Evolutionary conservation across 2,797 vertebrate genomes (phyloP), one percentile per base, ranked within the genome.

Genomic region (Hyperoplus lanceolatus): DNA sequence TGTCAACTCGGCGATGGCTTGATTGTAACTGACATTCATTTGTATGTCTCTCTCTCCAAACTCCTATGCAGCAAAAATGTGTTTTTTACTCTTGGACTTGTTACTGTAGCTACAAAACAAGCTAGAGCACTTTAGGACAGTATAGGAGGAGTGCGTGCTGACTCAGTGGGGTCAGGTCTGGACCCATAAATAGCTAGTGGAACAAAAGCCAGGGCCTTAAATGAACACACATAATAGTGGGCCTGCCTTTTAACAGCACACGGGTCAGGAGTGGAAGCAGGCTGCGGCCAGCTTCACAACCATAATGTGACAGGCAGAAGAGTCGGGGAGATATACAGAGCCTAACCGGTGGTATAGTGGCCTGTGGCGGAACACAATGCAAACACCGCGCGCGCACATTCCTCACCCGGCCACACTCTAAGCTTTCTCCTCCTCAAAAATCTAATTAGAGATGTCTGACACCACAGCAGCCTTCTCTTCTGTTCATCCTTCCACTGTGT

Each of bases 261-360:
- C 46, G 62, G 88, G 89, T 87, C 87, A 91, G 91, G 64, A 89
- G 84, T 73, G 85, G 85, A 75, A 92, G 85, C 77, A 84, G 84
- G 90, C 86, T 92, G 89, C 38, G 88, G 92, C 82, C 6, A 79
- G 86, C 89, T 88, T 89, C 84, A 84, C 75, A 79, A 94, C 92
- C 92, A 94, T 91, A 92, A 92, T 89, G 86, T 92, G 89, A 93
- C 90, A 92, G 84, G 80, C 82, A 82, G 88, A 92, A 79, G 92
- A 91, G 80, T 82, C 85, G 49, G 80, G 76, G 88, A 91, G 90
- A 92, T 88, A 92, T 89, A 93, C 84, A 55, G 73, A 92, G 87
- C 79, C 79, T 82, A 29, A 29, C 86, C 58, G 72, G 91, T 77
- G 90, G 90, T 91, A 87, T 81, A 61, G 90, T 84, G 92, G 93